Base-by-base conservation (phyloP, 1,140 invertebrate genomes). In the Zaprionus kolodkinae region DNA sequence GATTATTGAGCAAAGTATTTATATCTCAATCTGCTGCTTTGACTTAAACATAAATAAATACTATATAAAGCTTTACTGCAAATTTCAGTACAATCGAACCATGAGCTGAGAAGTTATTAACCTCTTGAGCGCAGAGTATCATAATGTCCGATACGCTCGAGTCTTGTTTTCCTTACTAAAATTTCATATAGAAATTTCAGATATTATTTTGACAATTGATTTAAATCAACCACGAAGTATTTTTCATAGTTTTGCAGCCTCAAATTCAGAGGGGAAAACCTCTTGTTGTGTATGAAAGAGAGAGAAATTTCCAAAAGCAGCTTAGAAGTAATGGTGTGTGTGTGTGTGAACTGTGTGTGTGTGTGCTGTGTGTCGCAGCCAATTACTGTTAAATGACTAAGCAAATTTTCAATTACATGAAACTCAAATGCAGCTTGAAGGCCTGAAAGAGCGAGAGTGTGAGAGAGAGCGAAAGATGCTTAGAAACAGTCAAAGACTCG, bases 321-420 rank as follows among this genome's bases (percentile, higher is more conserved):
- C 56, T 57, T 57, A 45, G 27, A 17, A 45, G 33, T 45, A 17
- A n/a, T n/a, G 27, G 45, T 50, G 45, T 25, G 1, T 50, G 4
- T 50, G 3, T 48, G 43, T 4, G 17, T 11, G 55, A n/a, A n/a
- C n/a, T 27, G 52, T 64, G 15, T 43, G 30, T 54, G 13, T 65
- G 63, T n/a, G 35, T 43, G 36, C 6, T 61, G n/a, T 52, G 61
- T 48, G 61, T 35, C 62, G 45, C 13, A 56, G 17, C 62, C 62
- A 72, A 72, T 66, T 72, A 72, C 62, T 38, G 30, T 38, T 48
- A 55, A 40, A 65, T 36, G 62, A 27, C 54, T 72, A 57, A 66
- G 60, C 25, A 72, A 72, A 72, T 60, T 67, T 67, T 72, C 63
- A 72, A 72, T 72, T 67, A 72, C 43, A 72, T 40, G 11, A 59